phyloP scores from a whole-genome alignment of 2,113 vertebrate species.

The Tupaia tana region DNA sequence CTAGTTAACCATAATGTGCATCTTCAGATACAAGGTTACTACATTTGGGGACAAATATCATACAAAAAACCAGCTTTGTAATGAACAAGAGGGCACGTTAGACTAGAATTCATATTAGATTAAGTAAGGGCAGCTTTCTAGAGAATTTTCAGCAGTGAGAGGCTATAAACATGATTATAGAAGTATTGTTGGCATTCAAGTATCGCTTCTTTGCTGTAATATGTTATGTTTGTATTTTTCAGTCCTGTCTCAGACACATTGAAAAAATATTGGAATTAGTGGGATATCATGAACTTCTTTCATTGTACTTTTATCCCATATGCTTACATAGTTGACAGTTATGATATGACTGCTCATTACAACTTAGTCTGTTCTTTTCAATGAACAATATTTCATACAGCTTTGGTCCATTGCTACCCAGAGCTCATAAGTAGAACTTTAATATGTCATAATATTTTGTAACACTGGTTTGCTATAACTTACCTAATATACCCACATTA shows the following conservation, averaged over 20 bases:
- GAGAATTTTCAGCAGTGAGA: background rate
- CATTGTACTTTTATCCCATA: background rate
- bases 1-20: background rate
- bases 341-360: background rate
- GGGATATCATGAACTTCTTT: background rate
- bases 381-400: background rate
- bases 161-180: background rate
- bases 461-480: background rate
- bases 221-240: background rate
- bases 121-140: background rate
- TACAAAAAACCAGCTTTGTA: background rate
- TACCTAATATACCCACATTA: background rate
- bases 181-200: background rate
- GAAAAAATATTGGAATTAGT: slow-evolving; percentile 18
- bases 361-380: background rate
- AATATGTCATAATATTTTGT: background rate
- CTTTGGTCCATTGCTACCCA: background rate
- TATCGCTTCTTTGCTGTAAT: background rate
- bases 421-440: background rate
- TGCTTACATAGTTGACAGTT: background rate
- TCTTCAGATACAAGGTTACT: no score
- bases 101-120: background rate
- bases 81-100: background rate
- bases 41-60: background rate
- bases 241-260: background rate